phyloP scores from a whole-genome alignment of 2,113 vertebrate genomes.

The Crocuta crocuta region DNA sequence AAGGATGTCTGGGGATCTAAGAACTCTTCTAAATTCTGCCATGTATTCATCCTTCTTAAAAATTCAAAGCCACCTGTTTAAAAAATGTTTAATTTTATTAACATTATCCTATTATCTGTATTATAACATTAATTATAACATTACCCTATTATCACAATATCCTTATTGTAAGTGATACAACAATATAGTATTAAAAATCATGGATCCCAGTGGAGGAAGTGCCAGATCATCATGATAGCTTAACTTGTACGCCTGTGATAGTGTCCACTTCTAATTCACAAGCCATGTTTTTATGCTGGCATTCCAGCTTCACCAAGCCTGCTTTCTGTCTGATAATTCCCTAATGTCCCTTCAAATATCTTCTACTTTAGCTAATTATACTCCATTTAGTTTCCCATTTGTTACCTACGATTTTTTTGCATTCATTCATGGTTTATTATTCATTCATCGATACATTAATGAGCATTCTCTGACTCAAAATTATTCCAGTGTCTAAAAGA shows the following conservation, averaged over 20 bases:
- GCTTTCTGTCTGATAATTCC: not conserved
- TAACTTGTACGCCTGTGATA: rapidly evolving
- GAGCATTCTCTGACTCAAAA: not conserved
- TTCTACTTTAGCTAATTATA: not conserved
- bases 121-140: too few relatives aligned
- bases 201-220: not conserved
- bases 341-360: not conserved
- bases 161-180: not conserved
- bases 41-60: not conserved
- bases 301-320: not conserved
- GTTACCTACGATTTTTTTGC: not conserved
- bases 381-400: not conserved
- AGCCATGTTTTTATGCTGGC: not conserved
- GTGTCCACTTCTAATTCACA: not conserved
- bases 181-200: not conserved
- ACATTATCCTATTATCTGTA: too few relatives aligned
- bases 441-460: not conserved
- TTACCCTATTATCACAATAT: not conserved
- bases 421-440: not conserved
- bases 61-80: not conserved
- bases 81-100: not conserved
- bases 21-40: not conserved
- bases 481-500: not conserved
- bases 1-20: not conserved
- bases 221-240: not conserved